Evolutionary conservation across 2,888 invertebrate genomes (phyloP), one percentile per base, ranked within the genome.

Genomic region (Chrysolina oricalcia): DNA sequence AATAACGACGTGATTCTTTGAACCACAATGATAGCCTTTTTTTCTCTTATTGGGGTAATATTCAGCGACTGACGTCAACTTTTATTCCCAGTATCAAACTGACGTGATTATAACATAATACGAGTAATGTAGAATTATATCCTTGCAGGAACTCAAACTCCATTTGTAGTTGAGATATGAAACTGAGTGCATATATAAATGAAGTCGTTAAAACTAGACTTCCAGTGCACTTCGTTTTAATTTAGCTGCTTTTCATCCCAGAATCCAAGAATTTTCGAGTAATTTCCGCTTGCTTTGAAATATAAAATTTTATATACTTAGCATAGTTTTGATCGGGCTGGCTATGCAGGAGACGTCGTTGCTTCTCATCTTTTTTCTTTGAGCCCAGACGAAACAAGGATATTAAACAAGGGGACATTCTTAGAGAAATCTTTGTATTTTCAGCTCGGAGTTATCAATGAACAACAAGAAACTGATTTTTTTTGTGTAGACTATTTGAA

Each of bases 141-240:
- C n/a, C 2, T 0, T 15, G 2, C 59, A 19, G 59, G 35, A 23
- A 27, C 59, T 35, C 19, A 53, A 53, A 53, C 59, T 35, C n/a
- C 59, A 59, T 59, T 59, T 35, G 27, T 5, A 21, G 5, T n/a
- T 35, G 59, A 59, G 23, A 27, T 59, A 59, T 59, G 27, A 8
- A 53, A 9, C 59, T 35, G 17, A 27, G n/a, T 59, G 59, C 35
- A 27, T 35, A n/a, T 17, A 59, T 59, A 59, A 59, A 27, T 35
- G 27, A 13, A 35, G 59, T 59, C 23, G 59, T 59, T 59, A 27
- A 59, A 59, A 59, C 59, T 17, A 23, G 35, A 35, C n/a, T 59
- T 27, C 59, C 59, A 27, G n/a, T 27, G 59, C 59, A 59, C 53
- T 48, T 53, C 53, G 53, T 59, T 59, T 23, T 59, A 23, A 59